Percentiles rank a stretch among this genome's conserved stretches.
phyloP scores from a whole-genome alignment of 2,888 invertebrate genomes.

The Zele albiditarsus region DNA sequence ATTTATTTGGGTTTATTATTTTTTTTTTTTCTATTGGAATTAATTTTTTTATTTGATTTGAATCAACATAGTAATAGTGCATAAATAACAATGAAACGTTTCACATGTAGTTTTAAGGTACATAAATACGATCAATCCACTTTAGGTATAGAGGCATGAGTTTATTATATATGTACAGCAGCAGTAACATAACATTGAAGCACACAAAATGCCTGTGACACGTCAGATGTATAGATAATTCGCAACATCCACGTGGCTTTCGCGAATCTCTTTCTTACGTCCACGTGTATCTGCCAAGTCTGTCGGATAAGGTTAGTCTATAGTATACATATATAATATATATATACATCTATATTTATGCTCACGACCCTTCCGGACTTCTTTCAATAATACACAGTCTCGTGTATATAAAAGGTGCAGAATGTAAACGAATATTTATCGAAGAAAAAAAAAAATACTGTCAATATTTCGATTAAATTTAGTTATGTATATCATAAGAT shows the following conservation, averaged over 20 bases:
- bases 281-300: conserved; percentile 20
- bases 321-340: not conserved
- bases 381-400: conserved; percentile 1
- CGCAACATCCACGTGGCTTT: conserved; percentile 25
- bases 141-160: not conserved
- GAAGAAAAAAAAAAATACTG: conserved; percentile 6
- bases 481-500: too few relatives aligned
- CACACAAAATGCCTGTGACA: conserved; percentile 11
- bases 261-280: conserved; percentile 22
- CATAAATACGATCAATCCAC: conserved; percentile 3
- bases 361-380: not conserved
- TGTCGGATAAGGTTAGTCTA: conserved; percentile 18
- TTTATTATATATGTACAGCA: not conserved
- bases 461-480: too few relatives aligned
- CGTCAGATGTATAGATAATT: conserved; percentile 15
- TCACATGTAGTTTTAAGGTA: not conserved
- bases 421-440: not conserved
- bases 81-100: not conserved
- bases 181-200: not conserved
- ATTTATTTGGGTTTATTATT: not conserved
- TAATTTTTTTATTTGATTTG: not conserved
- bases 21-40: not conserved
- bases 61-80: not conserved
- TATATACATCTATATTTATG: not conserved
- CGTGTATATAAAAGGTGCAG: too few relatives aligned